These are phyloP conservation scores for Dryobates pubescens DNA, from an alignment of 2,797 vertebrate species.

Conservation along the genomic window DNA sequence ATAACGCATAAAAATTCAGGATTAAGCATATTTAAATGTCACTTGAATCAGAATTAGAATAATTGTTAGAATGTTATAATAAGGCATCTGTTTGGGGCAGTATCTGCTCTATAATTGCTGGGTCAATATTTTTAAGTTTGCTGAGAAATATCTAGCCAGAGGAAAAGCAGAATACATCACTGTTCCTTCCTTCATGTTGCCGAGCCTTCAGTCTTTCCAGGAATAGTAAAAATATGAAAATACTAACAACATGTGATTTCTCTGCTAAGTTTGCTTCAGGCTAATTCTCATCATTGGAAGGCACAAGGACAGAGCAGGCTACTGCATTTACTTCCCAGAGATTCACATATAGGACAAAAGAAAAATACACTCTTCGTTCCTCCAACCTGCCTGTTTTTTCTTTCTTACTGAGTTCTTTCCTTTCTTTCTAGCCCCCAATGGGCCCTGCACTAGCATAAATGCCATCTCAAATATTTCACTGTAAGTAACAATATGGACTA, in stretches of 20 bases:
- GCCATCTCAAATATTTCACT: not conserved
- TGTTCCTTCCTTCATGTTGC: constrained; percentile 9
- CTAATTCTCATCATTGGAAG: constrained; percentile 69
- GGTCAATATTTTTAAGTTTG: constrained; percentile 8
- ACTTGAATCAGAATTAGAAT: constrained; percentile 15
- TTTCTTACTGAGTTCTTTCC: not conserved
- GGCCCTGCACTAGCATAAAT: not conserved
- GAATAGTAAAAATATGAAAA: constrained; percentile 68
- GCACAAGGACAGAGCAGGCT: constrained; percentile 46
- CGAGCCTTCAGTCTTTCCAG: constrained; percentile 58
- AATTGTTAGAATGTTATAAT: not conserved
- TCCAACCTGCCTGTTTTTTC: not conserved
- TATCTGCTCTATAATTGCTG: not conserved
- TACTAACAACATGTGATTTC: constrained; percentile 71
- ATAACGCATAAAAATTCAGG: constrained; percentile 47
- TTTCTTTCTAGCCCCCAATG: not conserved
- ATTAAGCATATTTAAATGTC: constrained; percentile 56
- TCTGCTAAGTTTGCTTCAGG: constrained; percentile 74
- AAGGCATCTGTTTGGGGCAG: not conserved
- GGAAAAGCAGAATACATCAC: constrained; percentile 6
- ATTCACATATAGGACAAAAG: constrained; percentile 16
- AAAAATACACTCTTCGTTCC: not conserved
- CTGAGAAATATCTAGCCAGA: not conserved
- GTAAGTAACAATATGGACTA: not conserved
- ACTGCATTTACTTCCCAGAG: constrained; percentile 26